Evolutionary conservation across 2,797 vertebrate species (phyloP).

Genomic region (Acipenser transmontanus): DNA sequence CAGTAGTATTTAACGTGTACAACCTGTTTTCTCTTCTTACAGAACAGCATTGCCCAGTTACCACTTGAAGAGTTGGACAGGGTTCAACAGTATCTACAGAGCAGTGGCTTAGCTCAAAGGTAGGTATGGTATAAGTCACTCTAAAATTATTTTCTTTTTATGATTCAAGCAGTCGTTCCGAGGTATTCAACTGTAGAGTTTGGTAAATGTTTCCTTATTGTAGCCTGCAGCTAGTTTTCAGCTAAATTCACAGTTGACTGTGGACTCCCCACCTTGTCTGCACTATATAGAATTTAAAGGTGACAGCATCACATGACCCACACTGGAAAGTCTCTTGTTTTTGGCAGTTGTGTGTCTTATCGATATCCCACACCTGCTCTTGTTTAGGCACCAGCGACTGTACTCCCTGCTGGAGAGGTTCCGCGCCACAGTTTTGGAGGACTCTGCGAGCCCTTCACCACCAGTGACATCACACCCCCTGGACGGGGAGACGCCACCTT

Average conservation of each 20-base stretch:
- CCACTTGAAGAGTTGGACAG: constrained; percentile 86
- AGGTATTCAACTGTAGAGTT: too few relatives aligned
- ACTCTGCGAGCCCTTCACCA: constrained; percentile 69
- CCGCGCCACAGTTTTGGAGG: constrained; percentile 74
- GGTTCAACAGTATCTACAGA: constrained; percentile 90
- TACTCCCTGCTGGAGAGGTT: constrained; percentile 96
- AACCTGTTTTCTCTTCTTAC: constrained; percentile 24
- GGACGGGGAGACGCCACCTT: constrained; percentile 74
- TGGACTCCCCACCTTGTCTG: too few relatives aligned
- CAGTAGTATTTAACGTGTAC: too few relatives aligned
- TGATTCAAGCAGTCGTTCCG: too few relatives aligned
- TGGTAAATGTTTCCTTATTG: too few relatives aligned
- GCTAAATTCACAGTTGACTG: too few relatives aligned
- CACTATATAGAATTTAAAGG: too few relatives aligned
- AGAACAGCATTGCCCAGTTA: constrained; percentile 88
- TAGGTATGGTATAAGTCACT: constrained; percentile 36
- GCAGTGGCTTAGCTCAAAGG: constrained; percentile 83
- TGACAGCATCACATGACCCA: too few relatives aligned
- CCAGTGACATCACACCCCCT: constrained; percentile 83
- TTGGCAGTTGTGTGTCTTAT: too few relatives aligned
- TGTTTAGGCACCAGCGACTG: constrained; percentile 87
- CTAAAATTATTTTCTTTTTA: too few relatives aligned
- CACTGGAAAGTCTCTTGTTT: too few relatives aligned
- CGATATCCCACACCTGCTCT: constrained; percentile 5
- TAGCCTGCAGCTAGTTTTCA: too few relatives aligned